Percentiles rank a stretch among this genome's conserved stretches.
Evolutionary conservation across 2,797 vertebrate species (phyloP).

Genomic region (Pempheris klunzingeri): DNA sequence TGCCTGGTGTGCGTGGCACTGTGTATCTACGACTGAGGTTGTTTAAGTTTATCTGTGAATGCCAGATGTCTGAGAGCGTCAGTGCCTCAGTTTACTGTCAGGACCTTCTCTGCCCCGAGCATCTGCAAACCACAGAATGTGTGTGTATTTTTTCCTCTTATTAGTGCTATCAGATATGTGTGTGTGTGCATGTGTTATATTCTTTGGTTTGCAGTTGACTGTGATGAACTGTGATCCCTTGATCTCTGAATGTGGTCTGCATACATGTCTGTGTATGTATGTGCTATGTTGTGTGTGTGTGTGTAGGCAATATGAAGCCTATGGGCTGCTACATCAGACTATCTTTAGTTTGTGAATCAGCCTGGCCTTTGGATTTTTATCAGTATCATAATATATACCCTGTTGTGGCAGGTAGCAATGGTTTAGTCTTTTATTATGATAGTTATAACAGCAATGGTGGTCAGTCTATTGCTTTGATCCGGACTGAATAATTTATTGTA

Average conservation of each 20-base stretch:
- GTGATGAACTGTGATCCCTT: conserved; percentile 25
- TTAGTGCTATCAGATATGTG: conserved; percentile 38
- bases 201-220: conserved; percentile 29
- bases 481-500: background rate
- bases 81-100: conserved; percentile 38
- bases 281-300: background rate
- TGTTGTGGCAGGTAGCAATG: background rate
- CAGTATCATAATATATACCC: background rate
- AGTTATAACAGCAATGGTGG: background rate
- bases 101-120: conserved; percentile 19
- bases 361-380: background rate
- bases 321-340: background rate
- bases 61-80: conserved; percentile 52
- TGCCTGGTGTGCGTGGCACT: conserved; percentile 6
- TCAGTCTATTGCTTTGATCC: background rate
- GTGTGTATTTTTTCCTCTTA: conserved; percentile 41
- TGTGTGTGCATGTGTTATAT: conserved; percentile 28
- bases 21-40: conserved; percentile 17
- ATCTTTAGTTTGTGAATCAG: conserved; percentile 26
- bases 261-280: conserved; percentile 7
- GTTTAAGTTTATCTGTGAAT: conserved; percentile 49
- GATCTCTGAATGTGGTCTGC: conserved; percentile 14
- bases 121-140: conserved; percentile 43
- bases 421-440: background rate
- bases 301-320: background rate